Evolutionary conservation across 2,888 invertebrate species (phyloP).

Genomic region (Eristalis intricaria): DNA sequence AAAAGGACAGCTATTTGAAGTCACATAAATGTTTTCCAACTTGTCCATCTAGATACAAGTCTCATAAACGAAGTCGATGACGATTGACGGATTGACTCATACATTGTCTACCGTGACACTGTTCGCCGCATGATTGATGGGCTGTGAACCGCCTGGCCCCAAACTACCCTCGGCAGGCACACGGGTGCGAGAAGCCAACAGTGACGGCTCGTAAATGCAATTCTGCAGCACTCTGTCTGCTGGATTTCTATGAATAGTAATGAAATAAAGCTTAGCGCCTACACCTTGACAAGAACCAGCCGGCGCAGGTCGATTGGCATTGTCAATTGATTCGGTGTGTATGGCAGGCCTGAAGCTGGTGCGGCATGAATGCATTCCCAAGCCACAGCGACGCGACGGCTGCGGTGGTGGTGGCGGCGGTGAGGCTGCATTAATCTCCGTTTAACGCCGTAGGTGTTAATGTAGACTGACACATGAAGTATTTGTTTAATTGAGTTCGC

Average conservation of each 20-base stretch:
- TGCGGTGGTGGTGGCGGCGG: background rate
- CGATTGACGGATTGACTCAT: slow-evolving; percentile 34
- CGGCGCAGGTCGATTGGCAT: slow-evolving; percentile 56
- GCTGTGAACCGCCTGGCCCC: slow-evolving; percentile 35
- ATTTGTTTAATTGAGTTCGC: slow-evolving; percentile 69
- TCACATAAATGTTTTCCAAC: slow-evolving; percentile 55
- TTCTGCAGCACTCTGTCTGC: slow-evolving; percentile 26
- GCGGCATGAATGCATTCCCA: slow-evolving; percentile 51
- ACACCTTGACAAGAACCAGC: slow-evolving; percentile 50
- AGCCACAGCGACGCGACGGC: background rate
- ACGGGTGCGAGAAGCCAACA: slow-evolving; percentile 2
- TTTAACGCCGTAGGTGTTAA: slow-evolving; percentile 63
- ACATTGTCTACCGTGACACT: slow-evolving; percentile 46
- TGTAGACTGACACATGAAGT: slow-evolving; percentile 61
- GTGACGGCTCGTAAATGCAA: slow-evolving; percentile 41
- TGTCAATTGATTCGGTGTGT: slow-evolving; percentile 31
- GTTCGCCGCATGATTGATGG: slow-evolving; percentile 58
- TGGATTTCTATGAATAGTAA: slow-evolving; percentile 61
- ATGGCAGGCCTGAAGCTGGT: slow-evolving; percentile 5
- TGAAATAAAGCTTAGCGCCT: slow-evolving; percentile 52
- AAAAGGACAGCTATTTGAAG: slow-evolving; percentile 51
- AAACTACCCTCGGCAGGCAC: slow-evolving; percentile 15
- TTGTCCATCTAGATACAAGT: slow-evolving; percentile 36
- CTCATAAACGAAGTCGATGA: slow-evolving; percentile 14
- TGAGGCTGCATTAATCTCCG: slow-evolving; percentile 55